phyloP scores from a whole-genome alignment of 2,797 vertebrate genomes.

The Sternotherus odoratus region DNA sequence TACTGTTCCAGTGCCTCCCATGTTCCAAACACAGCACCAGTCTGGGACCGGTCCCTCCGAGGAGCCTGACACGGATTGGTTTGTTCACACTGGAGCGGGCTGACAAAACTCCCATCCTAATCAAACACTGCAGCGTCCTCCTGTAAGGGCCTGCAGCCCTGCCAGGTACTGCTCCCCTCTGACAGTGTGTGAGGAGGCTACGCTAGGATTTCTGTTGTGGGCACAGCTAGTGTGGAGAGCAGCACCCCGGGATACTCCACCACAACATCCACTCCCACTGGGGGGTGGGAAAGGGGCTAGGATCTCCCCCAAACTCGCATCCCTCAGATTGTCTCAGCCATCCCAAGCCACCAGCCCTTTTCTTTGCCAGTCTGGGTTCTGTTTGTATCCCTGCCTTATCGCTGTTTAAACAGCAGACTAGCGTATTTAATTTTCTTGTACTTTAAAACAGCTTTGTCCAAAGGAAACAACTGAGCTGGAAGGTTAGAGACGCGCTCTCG shows the following conservation, averaged over 20 bases:
- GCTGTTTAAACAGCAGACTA: background rate
- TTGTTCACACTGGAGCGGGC: background rate
- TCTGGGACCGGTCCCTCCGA: background rate
- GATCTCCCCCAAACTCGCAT: background rate
- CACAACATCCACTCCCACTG: background rate
- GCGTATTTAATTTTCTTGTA: background rate
- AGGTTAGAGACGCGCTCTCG: background rate
- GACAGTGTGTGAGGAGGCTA: too few species aligned
- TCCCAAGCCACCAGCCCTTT: background rate
- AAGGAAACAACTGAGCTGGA: background rate
- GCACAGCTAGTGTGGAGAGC: background rate
- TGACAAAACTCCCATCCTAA: background rate
- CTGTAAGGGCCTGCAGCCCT: background rate
- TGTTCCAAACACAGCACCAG: background rate
- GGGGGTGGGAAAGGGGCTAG: background rate
- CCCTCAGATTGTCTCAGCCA: background rate
- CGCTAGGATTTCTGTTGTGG: background rate
- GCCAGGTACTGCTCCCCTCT: background rate
- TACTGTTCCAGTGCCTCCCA: background rate
- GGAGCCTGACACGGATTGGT: background rate
- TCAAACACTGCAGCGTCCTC: too few species aligned
- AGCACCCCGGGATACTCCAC: background rate
- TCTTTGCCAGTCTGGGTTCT: background rate
- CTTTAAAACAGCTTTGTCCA: constrained; percentile 46
- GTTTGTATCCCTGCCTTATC: constrained; percentile 58